These are phyloP conservation scores for Phalacrocorax carbo DNA, from an alignment of 2,113 vertebrate species.

Conservation along the genomic window DNA sequence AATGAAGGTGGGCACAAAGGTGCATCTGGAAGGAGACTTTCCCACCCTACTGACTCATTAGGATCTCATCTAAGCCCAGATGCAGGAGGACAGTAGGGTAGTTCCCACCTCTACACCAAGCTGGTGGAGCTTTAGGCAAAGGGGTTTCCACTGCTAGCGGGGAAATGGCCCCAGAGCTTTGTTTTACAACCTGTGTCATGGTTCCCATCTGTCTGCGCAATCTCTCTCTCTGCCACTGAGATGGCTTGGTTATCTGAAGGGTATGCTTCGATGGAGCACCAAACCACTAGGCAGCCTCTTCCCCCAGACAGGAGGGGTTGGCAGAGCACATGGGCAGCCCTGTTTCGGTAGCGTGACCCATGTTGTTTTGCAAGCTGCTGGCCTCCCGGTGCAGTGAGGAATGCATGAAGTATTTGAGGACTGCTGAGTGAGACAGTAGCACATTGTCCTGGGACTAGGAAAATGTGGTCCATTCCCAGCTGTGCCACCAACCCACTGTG, in stretches of 20 bases:
- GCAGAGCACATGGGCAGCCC: background rate
- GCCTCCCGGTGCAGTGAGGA: background rate
- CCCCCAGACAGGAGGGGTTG: background rate
- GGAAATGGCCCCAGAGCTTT: background rate
- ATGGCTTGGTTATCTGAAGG: background rate
- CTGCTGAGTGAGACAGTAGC: background rate
- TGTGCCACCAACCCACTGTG: background rate
- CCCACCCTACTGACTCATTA: background rate
- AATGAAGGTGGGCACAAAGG: background rate
- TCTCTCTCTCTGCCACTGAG: background rate
- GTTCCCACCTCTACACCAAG: background rate
- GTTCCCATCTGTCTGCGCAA: background rate
- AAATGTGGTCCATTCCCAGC: background rate
- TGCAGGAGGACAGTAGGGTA: background rate
- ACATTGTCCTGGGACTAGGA: background rate
- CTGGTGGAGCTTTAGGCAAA: background rate
- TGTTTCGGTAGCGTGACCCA: rapidly evolving
- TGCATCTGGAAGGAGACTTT: background rate
- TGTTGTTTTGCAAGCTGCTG: background rate
- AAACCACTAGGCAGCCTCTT: background rate
- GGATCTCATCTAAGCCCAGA: background rate
- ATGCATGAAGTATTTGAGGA: background rate
- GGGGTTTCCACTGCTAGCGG: background rate
- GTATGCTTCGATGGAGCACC: background rate
- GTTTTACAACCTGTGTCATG: background rate